phyloP scores from a whole-genome alignment of 2,888 invertebrate genomes.

The Therioaphis trifolii region DNA sequence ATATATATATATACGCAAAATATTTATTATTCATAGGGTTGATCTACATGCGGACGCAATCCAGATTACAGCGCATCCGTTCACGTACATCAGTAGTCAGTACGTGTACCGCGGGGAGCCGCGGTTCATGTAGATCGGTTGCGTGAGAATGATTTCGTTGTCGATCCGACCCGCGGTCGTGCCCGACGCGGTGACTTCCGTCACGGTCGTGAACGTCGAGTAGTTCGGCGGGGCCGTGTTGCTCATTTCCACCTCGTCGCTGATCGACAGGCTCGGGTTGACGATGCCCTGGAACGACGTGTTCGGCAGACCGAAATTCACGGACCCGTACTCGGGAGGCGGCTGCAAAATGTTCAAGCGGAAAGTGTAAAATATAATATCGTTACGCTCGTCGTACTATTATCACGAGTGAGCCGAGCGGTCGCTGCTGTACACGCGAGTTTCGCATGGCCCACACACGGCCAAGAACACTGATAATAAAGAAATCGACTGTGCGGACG shows the following conservation, averaged over 20 bases:
- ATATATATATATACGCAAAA: too few species aligned
- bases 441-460: neutral
- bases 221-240: constrained; percentile 41
- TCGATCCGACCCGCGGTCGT: neutral
- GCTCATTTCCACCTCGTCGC: constrained; percentile 53
- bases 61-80: too few species aligned
- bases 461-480: neutral
- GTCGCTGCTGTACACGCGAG: neutral
- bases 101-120: neutral
- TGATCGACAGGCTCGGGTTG: constrained; percentile 40
- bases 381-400: too few species aligned
- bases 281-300: neutral
- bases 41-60: too few species aligned
- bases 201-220: constrained; percentile 54
- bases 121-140: constrained; percentile 34
- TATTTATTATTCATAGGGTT: too few species aligned
- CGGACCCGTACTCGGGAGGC: constrained; percentile 39
- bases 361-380: too few species aligned
- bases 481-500: too few species aligned
- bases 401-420: too few species aligned
- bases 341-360: neutral
- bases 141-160: constrained; percentile 50
- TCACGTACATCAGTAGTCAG: too few species aligned
- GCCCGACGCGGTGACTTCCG: neutral
- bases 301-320: neutral